Evolutionary conservation across 2,888 invertebrate species (phyloP), one percentile per base, ranked within the genome.

Genomic region (Nebria brevicollis): DNA sequence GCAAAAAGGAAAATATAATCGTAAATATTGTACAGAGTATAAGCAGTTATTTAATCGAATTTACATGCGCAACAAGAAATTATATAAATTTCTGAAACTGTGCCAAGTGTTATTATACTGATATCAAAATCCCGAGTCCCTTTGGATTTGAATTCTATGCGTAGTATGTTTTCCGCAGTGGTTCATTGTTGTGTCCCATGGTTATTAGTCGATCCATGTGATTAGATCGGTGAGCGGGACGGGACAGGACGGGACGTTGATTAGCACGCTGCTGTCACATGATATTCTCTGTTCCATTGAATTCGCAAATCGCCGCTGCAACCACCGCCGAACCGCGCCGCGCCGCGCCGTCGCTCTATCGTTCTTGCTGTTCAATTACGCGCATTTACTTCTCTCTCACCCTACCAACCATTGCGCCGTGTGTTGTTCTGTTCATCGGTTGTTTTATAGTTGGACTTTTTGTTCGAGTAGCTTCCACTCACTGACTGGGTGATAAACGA

Each of bases 221-320:
- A 77, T 68, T 77, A 77, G 68, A 43, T 7, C 4, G 8, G 54
- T 2, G 65, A 77, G 41, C 68, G 68, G 42, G 43, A 72, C 73
- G 34, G 20, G 20, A 20, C 20, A 20, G 20, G 20, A 20, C 20
- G 20, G 20, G 43, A 72, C 73, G 34, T 78, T 78, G 78, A 78
- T 78, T 72, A 73, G 72, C 42, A 64, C 66, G 43, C 70, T 41
- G 72, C 65, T 73, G 78, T 78, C 78, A 78, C 73, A 78, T 41
- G 78, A 78, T 73, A 78, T 78, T 78, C 77, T 72, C 72, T 66
- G 77, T 72, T 20, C 77, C 77, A 77, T 77, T 77, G 72, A 77
- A 77, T 77, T 77, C 77, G 64, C 77, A 77, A 77, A 72, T 77
- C 77, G 77, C 13, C 54, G 68, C 68, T 42, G 34, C 77, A 20